phyloP scores from a whole-genome alignment of 2,113 vertebrate species.

The Mixornis gularis region DNA sequence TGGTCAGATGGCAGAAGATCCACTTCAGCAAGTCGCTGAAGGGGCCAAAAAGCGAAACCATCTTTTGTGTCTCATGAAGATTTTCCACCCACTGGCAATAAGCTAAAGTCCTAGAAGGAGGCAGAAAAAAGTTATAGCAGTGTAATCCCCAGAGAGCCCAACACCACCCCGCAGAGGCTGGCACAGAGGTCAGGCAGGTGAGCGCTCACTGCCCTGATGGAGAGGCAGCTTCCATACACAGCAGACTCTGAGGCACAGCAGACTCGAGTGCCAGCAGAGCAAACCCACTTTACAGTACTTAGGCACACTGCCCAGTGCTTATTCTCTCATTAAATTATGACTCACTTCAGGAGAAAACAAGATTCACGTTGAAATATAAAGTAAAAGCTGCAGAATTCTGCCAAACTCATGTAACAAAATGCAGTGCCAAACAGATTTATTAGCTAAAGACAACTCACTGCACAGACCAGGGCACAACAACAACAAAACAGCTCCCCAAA shows the following conservation, averaged over 20 bases:
- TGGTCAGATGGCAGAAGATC: slow-evolving; percentile 89
- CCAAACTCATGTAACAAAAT: rapidly evolving
- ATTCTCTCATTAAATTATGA: not conserved
- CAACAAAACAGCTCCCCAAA: not conserved
- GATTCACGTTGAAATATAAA: not conserved
- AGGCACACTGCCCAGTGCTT: not conserved
- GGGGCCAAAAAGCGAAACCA: slow-evolving; percentile 88
- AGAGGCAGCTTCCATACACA: not conserved
- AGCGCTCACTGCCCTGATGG: not conserved
- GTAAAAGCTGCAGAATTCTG: not conserved
- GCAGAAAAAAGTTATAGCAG: slow-evolving; percentile 8
- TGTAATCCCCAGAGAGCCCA: not conserved
- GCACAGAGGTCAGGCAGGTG: not conserved
- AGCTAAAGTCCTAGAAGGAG: slow-evolving; percentile 83
- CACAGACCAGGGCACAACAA: not conserved
- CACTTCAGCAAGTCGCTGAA: slow-evolving; percentile 90
- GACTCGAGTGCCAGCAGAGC: not conserved
- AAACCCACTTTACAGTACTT: not conserved
- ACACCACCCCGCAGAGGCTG: not conserved
- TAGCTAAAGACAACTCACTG: not conserved
- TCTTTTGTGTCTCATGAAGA: slow-evolving; percentile 88
- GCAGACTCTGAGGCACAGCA: not conserved
- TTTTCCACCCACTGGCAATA: slow-evolving; percentile 99
- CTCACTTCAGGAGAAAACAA: not conserved
- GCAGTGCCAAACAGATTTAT: not conserved